Percentiles rank a stretch among this genome's conserved stretches.
These are phyloP conservation scores for Podiceps cristatus DNA, from an alignment of 2,113 vertebrate species.

Conservation along the genomic window DNA sequence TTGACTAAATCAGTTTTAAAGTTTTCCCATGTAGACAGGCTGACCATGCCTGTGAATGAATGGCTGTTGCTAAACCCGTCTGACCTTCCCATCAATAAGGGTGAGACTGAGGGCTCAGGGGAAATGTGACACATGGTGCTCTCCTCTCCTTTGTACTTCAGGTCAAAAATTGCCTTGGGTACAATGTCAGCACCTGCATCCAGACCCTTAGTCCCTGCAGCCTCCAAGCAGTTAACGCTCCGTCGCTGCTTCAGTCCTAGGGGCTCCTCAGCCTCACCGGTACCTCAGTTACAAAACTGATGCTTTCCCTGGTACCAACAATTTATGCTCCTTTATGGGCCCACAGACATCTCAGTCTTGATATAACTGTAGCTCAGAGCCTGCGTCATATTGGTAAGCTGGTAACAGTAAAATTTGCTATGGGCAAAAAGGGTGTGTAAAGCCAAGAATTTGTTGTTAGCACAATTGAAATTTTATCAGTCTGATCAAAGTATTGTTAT, in stretches of 20 bases:
- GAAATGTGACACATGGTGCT: background rate
- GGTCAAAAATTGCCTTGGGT: background rate
- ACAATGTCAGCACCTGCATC: background rate
- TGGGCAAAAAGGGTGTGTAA: background rate
- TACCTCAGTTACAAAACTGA: background rate
- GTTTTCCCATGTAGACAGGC: background rate
- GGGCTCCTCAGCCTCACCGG: background rate
- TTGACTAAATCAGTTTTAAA: background rate
- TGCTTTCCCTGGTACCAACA: background rate
- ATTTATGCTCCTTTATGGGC: background rate
- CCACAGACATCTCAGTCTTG: background rate
- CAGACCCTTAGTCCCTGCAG: background rate
- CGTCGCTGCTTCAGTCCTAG: background rate
- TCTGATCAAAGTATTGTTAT: background rate
- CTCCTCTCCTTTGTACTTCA: background rate
- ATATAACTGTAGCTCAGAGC: background rate
- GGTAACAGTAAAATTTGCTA: background rate
- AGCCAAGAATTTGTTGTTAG: background rate
- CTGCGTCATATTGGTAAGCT: background rate
- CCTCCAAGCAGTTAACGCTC: background rate
- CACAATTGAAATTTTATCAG: background rate
- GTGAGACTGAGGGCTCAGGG: background rate
- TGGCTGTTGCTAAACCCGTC: background rate
- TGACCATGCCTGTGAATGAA: slow-evolving; percentile 1
- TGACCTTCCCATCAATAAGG: slow-evolving; percentile 45